These are phyloP conservation scores for Planococcus citri DNA, from an alignment of 1,140 invertebrate genomes.

Conservation along the genomic window DNA sequence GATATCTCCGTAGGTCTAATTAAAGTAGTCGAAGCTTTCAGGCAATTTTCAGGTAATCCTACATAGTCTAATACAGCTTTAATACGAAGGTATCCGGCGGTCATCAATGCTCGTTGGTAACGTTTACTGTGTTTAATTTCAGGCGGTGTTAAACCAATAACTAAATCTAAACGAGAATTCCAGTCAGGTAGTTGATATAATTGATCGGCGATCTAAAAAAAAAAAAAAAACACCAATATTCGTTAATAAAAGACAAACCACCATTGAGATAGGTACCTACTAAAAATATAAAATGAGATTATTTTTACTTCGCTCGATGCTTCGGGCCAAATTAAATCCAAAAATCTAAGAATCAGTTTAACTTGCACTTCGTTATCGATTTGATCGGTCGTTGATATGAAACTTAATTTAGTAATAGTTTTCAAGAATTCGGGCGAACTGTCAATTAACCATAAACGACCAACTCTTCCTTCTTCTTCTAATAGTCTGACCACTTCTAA, in stretches of 20 bases:
- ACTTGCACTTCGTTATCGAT: conserved; percentile 26
- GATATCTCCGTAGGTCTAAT: conserved; percentile 45
- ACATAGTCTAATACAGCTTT: conserved; percentile 42
- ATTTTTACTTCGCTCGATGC: conserved; percentile 26
- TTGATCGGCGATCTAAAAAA: conserved; percentile 32
- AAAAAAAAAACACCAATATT: conserved; percentile 18
- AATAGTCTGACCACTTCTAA: conserved; percentile 41
- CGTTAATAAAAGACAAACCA: background rate
- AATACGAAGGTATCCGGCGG: conserved; percentile 42
- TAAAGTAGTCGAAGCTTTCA: conserved; percentile 46
- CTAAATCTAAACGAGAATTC: conserved; percentile 33
- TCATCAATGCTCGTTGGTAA: conserved; percentile 27
- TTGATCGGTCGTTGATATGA: conserved; percentile 20
- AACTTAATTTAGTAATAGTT: conserved; percentile 23
- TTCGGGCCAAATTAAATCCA: conserved; percentile 27
- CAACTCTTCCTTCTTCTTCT: conserved; percentile 41
- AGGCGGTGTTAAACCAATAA: conserved; percentile 27
- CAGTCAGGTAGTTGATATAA: conserved; percentile 34
- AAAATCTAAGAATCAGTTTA: conserved; percentile 26
- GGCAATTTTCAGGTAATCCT: conserved; percentile 18
- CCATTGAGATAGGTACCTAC: background rate
- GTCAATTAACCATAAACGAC: conserved; percentile 35
- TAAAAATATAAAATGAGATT: background rate
- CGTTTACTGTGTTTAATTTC: conserved; percentile 25
- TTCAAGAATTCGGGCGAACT: conserved; percentile 35